These are phyloP conservation scores for Scatophagus argus DNA, from an alignment of 2,113 vertebrate genomes.

Conservation along the genomic window DNA sequence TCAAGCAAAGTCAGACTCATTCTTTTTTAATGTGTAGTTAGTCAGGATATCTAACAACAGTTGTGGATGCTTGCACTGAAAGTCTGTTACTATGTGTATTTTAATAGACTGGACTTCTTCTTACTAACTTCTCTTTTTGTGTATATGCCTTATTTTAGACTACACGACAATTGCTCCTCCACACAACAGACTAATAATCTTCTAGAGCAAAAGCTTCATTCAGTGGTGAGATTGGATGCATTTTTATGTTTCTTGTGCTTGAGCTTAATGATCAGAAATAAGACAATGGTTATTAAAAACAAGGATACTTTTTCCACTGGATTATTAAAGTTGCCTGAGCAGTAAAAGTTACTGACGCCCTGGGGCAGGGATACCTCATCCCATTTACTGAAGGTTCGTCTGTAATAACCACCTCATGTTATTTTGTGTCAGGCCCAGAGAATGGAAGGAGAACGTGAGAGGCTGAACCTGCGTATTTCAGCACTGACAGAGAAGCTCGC, in stretches of 20 bases:
- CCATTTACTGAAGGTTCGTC: background rate
- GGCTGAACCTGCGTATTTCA: slow-evolving; percentile 80
- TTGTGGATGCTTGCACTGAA: no score
- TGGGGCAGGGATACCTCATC: background rate
- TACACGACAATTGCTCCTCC: slow-evolving; percentile 81
- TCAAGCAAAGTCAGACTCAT: no score
- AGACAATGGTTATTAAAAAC: background rate
- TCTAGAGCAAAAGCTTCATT: slow-evolving; percentile 80
- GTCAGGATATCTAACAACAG: no score
- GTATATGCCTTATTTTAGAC: slow-evolving; percentile 67
- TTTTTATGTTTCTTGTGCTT: background rate
- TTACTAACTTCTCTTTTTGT: slow-evolving; percentile 5
- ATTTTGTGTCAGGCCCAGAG: slow-evolving; percentile 70
- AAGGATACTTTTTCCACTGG: background rate
- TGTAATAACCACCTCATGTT: slow-evolving; percentile 9
- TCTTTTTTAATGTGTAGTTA: no score
- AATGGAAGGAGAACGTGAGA: slow-evolving; percentile 80
- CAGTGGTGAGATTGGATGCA: slow-evolving; percentile 76
- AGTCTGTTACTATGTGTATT: no score
- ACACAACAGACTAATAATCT: slow-evolving; percentile 79
- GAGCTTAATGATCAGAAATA: background rate
- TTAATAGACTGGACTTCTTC: background rate
- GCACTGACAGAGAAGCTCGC: slow-evolving; percentile 81
- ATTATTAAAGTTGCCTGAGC: background rate
- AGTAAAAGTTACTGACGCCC: background rate